Evolutionary conservation across 2,113 vertebrate genomes (phyloP).

Genomic region (Eptatretus burgeri): DNA sequence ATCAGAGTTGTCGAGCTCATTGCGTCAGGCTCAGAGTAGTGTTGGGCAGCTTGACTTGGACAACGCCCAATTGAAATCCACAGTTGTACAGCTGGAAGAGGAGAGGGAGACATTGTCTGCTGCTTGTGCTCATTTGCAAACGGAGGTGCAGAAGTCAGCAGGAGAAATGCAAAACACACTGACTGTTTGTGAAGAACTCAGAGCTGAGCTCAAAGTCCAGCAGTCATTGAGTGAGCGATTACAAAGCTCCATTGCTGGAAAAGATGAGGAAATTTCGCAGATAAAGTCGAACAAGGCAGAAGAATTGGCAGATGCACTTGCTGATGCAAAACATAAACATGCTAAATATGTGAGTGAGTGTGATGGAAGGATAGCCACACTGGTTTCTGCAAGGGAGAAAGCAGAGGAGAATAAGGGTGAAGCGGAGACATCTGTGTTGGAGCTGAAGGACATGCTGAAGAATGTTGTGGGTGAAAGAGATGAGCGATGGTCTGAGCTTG

Average conservation of each 20-base stretch:
- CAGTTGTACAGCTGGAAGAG: constrained; percentile 23
- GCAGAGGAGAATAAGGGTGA: constrained; percentile 31
- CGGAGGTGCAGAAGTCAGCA: constrained; percentile 26
- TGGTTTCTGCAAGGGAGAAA: constrained; percentile 17
- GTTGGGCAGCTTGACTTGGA: constrained; percentile 23
- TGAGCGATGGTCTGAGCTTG: constrained; percentile 33
- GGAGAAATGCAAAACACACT: constrained; percentile 27
- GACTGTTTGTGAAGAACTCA: constrained; percentile 39
- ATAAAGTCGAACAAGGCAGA: constrained; percentile 46
- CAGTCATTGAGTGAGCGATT: constrained; percentile 31
- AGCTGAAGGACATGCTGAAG: constrained; percentile 24
- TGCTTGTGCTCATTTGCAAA: constrained; percentile 18
- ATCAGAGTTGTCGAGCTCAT: constrained; percentile 17
- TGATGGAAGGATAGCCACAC: constrained; percentile 24
- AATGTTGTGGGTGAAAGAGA: constrained; percentile 27
- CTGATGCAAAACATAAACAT: constrained; percentile 31
- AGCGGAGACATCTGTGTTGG: constrained; percentile 18
- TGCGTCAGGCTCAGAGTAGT: constrained; percentile 15
- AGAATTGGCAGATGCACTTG: constrained; percentile 30
- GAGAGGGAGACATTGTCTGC: constrained; percentile 24
- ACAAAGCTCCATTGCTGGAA: constrained; percentile 34
- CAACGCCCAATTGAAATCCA: constrained; percentile 19
- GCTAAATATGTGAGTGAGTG: constrained; percentile 34
- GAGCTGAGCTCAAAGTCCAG: constrained; percentile 42
- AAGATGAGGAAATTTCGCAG: constrained; percentile 30